Base-by-base conservation (phyloP, 2,888 invertebrate species). In the Agrotis exclamationis region DNA sequence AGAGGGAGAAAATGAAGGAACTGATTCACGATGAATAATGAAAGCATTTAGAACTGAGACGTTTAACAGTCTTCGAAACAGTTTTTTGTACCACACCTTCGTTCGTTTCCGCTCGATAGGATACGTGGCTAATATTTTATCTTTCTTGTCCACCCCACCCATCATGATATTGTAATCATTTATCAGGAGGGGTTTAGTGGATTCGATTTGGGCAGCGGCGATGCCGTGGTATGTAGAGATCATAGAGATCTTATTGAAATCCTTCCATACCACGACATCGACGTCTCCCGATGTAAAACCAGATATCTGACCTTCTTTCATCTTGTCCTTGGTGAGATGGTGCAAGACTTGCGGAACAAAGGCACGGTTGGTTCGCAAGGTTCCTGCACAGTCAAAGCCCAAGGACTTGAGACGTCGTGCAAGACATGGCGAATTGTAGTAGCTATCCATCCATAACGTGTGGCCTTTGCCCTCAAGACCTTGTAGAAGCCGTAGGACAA, bases 171-270 rank as follows among this genome's bases (percentile, higher is more conserved):
- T 53, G 22, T 53, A 53, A 3, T 53, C 51, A 22, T 9, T 20
- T 44, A 57, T 57, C 18, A 59, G 18, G 59, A 18, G 45, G 24
- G 59, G 59, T 47, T 59, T 47, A 44, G 18, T 45, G 59, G 59
- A 11, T 2, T 16, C 45, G 45, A 4, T 20, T 22, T 11, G 58
- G 3, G 9, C 11, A 39, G 5, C 3, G 5, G 1, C 59, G 59
- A 18, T 59, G 22, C 59, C 59, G 47, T 59, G 59, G 59, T 59
- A 59, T 18, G 59, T 59, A 5, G 59, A 59, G 13, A 59, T 47
- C 13, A 6, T 58, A 58, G 59, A 14, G 3, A 59, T 24, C 6
- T 24, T 22, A 5, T 59, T 59, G 18, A 6, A 0, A 13, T 59
- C 22, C 18, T 18, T 59, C 59, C 59, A 59, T 24, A 59, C 59